Conservation (phyloP, 1,140 invertebrate species). For the Dreissena rostriformis region DNA sequence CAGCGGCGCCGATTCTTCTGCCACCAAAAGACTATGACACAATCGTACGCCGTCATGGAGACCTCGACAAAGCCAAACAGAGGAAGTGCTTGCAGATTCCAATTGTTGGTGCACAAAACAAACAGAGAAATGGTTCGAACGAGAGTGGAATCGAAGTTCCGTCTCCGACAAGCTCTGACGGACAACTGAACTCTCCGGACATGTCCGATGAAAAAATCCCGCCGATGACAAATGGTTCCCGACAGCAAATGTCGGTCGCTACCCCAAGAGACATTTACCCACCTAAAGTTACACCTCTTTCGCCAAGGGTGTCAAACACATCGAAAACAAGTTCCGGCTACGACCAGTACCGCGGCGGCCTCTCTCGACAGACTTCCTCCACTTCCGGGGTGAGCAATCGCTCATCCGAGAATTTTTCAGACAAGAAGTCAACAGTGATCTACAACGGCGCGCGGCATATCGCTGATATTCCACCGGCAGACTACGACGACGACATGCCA, state of each 20-base stretch:
- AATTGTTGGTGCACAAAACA: conserved; percentile 56
- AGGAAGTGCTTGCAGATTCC: conserved; percentile 62
- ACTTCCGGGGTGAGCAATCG: conserved; percentile 61
- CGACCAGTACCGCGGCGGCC: conserved; percentile 19
- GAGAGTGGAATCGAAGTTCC: conserved; percentile 71
- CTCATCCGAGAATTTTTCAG: conserved; percentile 55
- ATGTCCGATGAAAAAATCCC: conserved; percentile 49
- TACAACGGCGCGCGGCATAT: conserved; percentile 34
- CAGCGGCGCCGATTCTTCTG: conserved; percentile 88
- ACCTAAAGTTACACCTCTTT: conserved; percentile 27
- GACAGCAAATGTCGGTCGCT: background rate
- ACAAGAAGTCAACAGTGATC: conserved; percentile 25
- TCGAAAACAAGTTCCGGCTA: conserved; percentile 7
- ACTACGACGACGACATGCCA: conserved; percentile 64
- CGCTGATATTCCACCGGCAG: conserved; percentile 61
- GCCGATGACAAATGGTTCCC: conserved; percentile 6
- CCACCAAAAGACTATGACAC: conserved; percentile 96
- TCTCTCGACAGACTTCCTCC: conserved; percentile 57
- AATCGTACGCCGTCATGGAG: conserved; percentile 90
- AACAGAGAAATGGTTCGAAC: conserved; percentile 61
- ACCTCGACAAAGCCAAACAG: conserved; percentile 67
- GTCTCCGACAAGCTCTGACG: conserved; percentile 61
- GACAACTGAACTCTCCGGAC: conserved; percentile 27
- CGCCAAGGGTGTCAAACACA: conserved; percentile 17
- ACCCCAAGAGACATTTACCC: conserved; percentile 62